phyloP scores from a whole-genome alignment of 2,113 vertebrate species.

The Semnornis frantzii region DNA sequence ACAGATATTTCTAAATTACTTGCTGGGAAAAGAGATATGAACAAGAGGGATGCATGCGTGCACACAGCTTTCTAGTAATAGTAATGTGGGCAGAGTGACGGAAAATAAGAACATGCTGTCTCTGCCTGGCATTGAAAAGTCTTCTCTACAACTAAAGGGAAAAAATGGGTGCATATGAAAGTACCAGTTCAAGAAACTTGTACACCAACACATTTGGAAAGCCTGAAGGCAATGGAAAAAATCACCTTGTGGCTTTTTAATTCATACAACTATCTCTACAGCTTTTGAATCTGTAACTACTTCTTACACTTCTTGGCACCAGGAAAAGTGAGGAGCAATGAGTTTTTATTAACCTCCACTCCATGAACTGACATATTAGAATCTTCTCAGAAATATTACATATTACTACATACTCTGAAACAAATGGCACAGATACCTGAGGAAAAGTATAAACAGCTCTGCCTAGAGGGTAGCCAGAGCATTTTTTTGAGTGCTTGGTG shows the following conservation, averaged over 20 bases:
- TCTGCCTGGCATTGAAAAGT: neutral
- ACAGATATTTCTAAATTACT: neutral
- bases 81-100: neutral
- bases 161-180: neutral
- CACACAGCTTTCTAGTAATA: neutral
- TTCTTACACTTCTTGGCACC: neutral
- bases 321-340: neutral
- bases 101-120: neutral
- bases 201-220: neutral
- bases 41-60: neutral
- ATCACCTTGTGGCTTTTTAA: neutral
- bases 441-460: neutral
- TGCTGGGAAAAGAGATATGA: neutral
- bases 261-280: neutral
- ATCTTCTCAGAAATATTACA: neutral
- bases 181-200: neutral
- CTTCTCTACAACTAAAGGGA: neutral
- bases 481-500: neutral
- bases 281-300: neutral
- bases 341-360: neutral
- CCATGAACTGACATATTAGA: neutral
- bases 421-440: neutral
- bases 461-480: accelerated
- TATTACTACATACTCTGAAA: neutral
- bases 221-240: neutral